Evolutionary conservation across 2,113 vertebrate genomes (phyloP).

Genomic region (Harpagus bidentatus): DNA sequence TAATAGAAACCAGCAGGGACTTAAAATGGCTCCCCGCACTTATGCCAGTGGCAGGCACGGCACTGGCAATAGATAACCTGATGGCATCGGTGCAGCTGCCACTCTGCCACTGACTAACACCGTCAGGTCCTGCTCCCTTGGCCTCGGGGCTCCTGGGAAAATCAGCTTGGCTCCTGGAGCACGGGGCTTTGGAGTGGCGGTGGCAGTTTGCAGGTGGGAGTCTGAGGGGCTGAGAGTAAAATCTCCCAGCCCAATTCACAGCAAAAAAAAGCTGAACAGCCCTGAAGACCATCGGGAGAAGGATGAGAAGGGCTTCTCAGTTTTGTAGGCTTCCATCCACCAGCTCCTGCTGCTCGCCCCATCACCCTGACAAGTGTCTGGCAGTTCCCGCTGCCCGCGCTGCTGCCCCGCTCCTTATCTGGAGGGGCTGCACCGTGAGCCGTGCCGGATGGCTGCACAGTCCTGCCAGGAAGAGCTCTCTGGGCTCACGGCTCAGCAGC

Average conservation of each 20-base stretch:
- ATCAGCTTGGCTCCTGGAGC: neutral
- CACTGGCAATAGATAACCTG: neutral
- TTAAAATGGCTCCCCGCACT: accelerated
- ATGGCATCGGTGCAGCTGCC: accelerated
- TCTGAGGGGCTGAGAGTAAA: neutral
- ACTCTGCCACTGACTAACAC: neutral
- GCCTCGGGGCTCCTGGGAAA: accelerated
- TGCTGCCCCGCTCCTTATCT: neutral
- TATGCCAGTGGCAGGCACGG: accelerated
- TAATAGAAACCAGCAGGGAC: neutral
- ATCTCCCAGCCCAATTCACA: neutral
- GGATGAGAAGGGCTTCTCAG: neutral
- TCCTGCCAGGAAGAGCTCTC: neutral
- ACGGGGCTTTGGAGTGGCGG: neutral
- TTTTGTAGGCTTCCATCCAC: neutral
- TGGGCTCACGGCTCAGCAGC: accelerated
- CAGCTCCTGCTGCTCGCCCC: neutral
- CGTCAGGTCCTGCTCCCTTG: accelerated
- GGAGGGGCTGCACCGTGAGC: neutral
- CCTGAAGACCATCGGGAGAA: accelerated
- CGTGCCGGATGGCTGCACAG: accelerated
- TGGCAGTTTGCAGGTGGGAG: neutral
- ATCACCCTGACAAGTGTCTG: neutral
- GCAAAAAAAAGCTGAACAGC: neutral
- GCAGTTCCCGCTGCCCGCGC: neutral